Base-by-base conservation (phyloP, 2,797 vertebrate species). In the Mionectes olivaceus region DNA sequence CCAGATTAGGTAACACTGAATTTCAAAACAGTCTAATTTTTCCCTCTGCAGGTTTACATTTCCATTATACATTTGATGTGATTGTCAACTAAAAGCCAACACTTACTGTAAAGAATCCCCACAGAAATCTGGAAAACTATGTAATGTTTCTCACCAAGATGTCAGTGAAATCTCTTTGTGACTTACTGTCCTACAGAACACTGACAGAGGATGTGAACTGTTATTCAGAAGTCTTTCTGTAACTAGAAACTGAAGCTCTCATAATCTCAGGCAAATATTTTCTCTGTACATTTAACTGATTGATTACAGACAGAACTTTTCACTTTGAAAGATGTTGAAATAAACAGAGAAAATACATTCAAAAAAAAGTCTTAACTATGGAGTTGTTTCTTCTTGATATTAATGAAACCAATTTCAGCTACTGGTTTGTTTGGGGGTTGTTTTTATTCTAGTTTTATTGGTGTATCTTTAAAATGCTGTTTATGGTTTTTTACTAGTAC, bases 81-180 rank as follows among this genome's bases (percentile, higher is more conserved):
- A 77, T 41, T 64, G 64, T 81, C 92, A 77, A 90, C 55, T 85
- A 80, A 92, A 93, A 74, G 55, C 55, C 5, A 1, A 44, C 32
- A 80, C 24, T 88, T n/a, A 64, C 75, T 92, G 44, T 77, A 87
- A 96, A 92, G 56, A 83, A 92, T 89, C 52, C 77, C 52, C 74
- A 82, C 23, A 86, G 88, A 95, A 92, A 76, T 70, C 77, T 92
- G 23, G 47, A 57, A 87, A 92, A 47, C 50, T 53, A 30, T 76
- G 55, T 56, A 74, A 37, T 84, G 19, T 37, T 92, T 89, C 86
- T 92, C 39, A 78, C 74, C n/a, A 70, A 84, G 11, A 49, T 84
- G 77, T 82, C 94, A 93, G 73, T 57, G 33, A 95, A 90, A 95
- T 82, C 59, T 83, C 39, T 39, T 74, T 85, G 32, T 84, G 70